These are phyloP conservation scores for Choloepus didactylus DNA, from an alignment of 2,797 vertebrate genomes.

Conservation along the genomic window DNA sequence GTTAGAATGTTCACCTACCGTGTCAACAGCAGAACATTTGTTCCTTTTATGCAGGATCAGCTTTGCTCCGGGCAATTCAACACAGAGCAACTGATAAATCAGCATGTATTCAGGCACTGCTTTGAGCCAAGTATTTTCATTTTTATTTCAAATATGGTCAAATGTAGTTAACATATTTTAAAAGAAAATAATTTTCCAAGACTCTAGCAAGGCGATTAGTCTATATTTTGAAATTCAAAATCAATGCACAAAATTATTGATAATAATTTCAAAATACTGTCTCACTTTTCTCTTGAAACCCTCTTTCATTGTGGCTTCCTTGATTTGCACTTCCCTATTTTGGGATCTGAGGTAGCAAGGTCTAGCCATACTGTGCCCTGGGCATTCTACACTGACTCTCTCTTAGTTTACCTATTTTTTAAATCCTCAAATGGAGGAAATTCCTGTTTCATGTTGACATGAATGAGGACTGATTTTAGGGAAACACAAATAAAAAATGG, in stretches of 20 bases:
- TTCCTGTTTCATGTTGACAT: background rate
- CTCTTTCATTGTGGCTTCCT: background rate
- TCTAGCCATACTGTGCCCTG: background rate
- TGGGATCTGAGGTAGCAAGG: background rate
- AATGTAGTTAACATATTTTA: conserved; percentile 44
- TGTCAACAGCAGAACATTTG: conserved; percentile 22
- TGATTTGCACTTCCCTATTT: background rate
- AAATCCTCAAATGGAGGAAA: background rate
- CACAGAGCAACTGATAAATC: conserved; percentile 72
- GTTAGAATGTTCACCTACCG: background rate
- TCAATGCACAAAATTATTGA: background rate
- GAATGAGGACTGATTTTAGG: background rate
- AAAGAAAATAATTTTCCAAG: conserved; percentile 19
- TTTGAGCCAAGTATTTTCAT: conserved; percentile 74
- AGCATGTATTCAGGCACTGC: conserved; percentile 65
- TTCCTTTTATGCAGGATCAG: conserved; percentile 40
- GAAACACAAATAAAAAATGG: background rate
- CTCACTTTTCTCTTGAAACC: background rate
- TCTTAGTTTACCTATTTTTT: background rate
- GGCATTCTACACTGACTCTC: background rate
- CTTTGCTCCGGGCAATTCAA: conserved; percentile 68
- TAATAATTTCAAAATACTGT: background rate
- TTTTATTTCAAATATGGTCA: conserved; percentile 61
- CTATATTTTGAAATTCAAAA: conserved; percentile 28
- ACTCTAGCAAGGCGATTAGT: background rate